A percentile compares a stretch with the other conserved stretches of the same genome.
Evolutionary conservation across 2,113 vertebrate genomes (phyloP).

Genomic region (Pseudopipra pipra): DNA sequence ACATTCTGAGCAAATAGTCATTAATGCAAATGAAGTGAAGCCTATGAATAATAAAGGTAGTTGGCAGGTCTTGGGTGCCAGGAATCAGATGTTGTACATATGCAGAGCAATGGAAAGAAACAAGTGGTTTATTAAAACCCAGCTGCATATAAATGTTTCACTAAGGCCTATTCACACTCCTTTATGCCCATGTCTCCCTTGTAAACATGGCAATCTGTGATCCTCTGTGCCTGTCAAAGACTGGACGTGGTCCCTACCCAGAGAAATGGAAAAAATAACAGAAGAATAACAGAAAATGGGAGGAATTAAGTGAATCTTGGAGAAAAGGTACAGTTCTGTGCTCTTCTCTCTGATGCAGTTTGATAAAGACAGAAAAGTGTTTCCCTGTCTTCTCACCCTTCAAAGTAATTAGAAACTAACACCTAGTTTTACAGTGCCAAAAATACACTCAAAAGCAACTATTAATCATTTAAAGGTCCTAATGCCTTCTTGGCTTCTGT

Average conservation of each 20-base stretch:
- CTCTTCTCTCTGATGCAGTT: not conserved
- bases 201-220: not conserved
- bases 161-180: not conserved
- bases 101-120: conserved; percentile 1
- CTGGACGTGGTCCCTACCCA: not conserved
- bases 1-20: not conserved
- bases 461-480: conserved; percentile 36
- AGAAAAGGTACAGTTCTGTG: not conserved
- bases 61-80: not conserved
- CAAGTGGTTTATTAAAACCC: conserved; percentile 5
- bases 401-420: conserved; percentile 36
- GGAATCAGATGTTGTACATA: not conserved
- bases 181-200: not conserved
- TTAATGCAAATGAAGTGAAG: conserved; percentile 13
- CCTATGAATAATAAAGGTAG: not conserved
- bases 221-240: not conserved
- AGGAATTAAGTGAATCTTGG: conserved; percentile 1
- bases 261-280: not conserved
- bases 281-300: not conserved
- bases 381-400: not conserved
- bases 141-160: not conserved
- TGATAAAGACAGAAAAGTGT: conserved; percentile 15
- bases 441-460: conserved; percentile 22
- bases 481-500: conserved; percentile 1
- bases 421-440: not conserved